These are phyloP conservation scores for Stenodema calcarata DNA, from an alignment of 2,888 invertebrate genomes.

Conservation along the genomic window DNA sequence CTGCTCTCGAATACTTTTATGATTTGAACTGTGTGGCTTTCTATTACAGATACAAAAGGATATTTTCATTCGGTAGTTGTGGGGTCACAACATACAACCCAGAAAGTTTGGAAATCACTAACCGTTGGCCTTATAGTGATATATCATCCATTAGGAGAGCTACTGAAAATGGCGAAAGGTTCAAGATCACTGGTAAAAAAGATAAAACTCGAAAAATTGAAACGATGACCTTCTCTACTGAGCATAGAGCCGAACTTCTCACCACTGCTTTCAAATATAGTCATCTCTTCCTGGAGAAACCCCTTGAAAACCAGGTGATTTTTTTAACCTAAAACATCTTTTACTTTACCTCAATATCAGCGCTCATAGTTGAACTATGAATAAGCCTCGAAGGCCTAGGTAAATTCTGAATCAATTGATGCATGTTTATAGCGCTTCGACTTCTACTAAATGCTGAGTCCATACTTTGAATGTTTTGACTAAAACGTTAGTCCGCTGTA, in stretches of 20 bases:
- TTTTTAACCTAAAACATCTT: too few species aligned
- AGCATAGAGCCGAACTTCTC: constrained; percentile 89
- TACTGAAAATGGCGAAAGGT: constrained; percentile 67
- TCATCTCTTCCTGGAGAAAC: constrained; percentile 74
- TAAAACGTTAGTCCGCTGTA: not conserved
- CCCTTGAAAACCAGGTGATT: not conserved
- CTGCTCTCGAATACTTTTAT: too few species aligned
- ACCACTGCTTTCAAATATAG: constrained; percentile 87
- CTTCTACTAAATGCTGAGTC: too few species aligned
- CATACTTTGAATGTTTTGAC: not conserved
- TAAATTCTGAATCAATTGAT: too few species aligned
- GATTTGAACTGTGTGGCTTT: not conserved
- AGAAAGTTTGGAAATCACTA: constrained; percentile 86
- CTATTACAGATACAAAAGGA: constrained; percentile 82
- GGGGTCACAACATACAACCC: constrained; percentile 98
- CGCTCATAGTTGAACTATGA: too few species aligned
- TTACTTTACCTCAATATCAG: too few species aligned
- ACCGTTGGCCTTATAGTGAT: constrained; percentile 88
- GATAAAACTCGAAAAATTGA: constrained; percentile 76
- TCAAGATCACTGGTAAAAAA: constrained; percentile 84
- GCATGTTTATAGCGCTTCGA: too few species aligned
- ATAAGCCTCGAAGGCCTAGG: too few species aligned
- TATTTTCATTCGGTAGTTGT: constrained; percentile 93
- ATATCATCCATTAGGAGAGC: constrained; percentile 74
- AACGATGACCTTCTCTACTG: constrained; percentile 95